These are phyloP conservation scores for Drosophila paulistorum DNA, from an alignment of 1,140 invertebrate genomes.

Conservation along the genomic window DNA sequence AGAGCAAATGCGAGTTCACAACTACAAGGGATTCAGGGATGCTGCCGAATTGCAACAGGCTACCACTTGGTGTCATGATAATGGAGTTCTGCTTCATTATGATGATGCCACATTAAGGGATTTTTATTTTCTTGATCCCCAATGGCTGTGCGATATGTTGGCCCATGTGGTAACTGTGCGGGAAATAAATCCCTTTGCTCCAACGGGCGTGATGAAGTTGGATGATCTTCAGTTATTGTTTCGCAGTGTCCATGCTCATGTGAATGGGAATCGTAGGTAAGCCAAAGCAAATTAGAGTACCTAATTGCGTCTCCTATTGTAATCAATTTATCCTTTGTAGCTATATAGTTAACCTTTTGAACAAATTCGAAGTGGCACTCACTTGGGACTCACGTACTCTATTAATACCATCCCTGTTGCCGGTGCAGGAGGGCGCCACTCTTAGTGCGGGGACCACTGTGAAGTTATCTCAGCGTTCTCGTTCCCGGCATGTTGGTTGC, in stretches of 20 bases:
- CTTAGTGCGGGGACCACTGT: constrained; percentile 82
- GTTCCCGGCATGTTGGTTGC: constrained; percentile 83
- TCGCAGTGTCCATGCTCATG: constrained; percentile 85
- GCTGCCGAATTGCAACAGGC: constrained; percentile 96
- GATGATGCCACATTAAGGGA: constrained; percentile 98
- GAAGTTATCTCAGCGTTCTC: constrained; percentile 88
- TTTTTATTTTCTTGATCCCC: constrained; percentile 93
- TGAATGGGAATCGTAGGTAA: constrained; percentile 84
- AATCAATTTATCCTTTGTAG: constrained; percentile 24
- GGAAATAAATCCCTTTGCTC: constrained; percentile 97
- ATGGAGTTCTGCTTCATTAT: constrained; percentile 98
- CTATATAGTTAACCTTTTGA: constrained; percentile 94
- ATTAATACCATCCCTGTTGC: constrained; percentile 95
- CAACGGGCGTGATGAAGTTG: constrained; percentile 96
- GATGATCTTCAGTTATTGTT: constrained; percentile 97
- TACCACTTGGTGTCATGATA: constrained; percentile 98
- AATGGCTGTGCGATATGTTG: constrained; percentile 99
- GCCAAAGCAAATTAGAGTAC: background rate
- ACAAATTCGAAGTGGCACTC: constrained; percentile 98
- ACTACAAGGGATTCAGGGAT: constrained; percentile 87
- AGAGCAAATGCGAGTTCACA: constrained; percentile 87
- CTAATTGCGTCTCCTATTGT: background rate
- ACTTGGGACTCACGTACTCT: constrained; percentile 97
- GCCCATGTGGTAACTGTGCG: constrained; percentile 97
- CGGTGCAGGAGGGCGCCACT: constrained; percentile 89